Evolutionary conservation across 2,888 invertebrate genomes (phyloP).

Genomic region (Zygothrica quintamaculata): DNA sequence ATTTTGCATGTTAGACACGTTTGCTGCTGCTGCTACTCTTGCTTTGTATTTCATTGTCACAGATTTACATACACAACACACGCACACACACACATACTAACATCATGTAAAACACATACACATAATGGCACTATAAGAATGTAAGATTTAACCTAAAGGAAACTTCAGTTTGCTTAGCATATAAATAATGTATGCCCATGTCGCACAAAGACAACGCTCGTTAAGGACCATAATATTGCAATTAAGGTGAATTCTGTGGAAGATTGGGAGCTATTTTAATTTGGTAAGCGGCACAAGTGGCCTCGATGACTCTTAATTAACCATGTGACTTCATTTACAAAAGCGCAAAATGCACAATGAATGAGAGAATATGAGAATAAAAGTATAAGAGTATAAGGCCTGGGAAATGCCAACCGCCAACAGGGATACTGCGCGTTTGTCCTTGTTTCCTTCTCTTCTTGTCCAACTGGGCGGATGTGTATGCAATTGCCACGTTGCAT

Average conservation of each 20-base stretch:
- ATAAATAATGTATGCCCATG: slow-evolving; percentile 42
- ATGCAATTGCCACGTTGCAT: slow-evolving; percentile 37
- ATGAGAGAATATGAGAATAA: background rate
- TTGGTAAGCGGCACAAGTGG: slow-evolving; percentile 49
- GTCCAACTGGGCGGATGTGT: slow-evolving; percentile 15
- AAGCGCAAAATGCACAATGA: slow-evolving; percentile 29
- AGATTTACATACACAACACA: slow-evolving; percentile 43
- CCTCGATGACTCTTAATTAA: slow-evolving; percentile 64
- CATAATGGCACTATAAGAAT: background rate
- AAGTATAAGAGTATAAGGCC: background rate
- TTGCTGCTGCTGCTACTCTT: slow-evolving; percentile 20
- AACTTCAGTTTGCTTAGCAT: slow-evolving; percentile 9
- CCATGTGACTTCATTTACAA: slow-evolving; percentile 58
- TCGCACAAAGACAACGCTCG: slow-evolving; percentile 28
- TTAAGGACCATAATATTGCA: slow-evolving; percentile 65
- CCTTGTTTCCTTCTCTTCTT: background rate
- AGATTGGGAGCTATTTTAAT: slow-evolving; percentile 42
- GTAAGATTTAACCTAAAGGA: slow-evolving; percentile 12
- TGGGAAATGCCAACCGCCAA: background rate
- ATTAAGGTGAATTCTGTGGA: slow-evolving; percentile 45
- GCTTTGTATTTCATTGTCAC: slow-evolving; percentile 33
- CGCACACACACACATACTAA: no score
- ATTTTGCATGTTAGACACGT: slow-evolving; percentile 46
- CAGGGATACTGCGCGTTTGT: background rate
- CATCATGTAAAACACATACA: background rate